Evolutionary conservation across 2,797 vertebrate genomes (phyloP).

Genomic region (Gymnothorax javanicus): DNA sequence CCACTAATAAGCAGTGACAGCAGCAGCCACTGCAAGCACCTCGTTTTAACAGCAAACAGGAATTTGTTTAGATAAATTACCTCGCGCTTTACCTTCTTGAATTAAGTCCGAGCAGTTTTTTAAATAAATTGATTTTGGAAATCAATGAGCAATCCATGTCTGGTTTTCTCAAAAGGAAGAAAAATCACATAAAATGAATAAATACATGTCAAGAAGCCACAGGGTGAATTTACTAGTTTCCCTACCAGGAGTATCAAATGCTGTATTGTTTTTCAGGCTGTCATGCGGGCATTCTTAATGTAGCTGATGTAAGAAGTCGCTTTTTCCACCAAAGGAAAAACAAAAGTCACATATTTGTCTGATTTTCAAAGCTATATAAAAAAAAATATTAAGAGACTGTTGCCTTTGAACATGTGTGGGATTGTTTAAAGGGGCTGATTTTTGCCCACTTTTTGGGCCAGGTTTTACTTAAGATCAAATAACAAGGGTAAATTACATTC

Average conservation of each 20-base stretch:
- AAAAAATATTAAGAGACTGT: no score
- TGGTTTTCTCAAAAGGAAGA: conserved; percentile 1
- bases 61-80: neutral
- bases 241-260: neutral
- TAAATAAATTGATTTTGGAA: conserved; percentile 14
- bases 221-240: conserved; percentile 10
- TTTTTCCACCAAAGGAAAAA: neutral
- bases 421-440: neutral
- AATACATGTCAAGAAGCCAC: neutral
- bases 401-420: neutral
- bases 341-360: neutral
- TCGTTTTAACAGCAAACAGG: neutral
- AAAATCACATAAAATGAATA: neutral
- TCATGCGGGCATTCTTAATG: neutral
- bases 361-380: no score
- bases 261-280: neutral
- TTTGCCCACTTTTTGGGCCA: neutral
- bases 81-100: neutral
- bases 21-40: neutral
- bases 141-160: neutral
- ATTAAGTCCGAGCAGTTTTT: neutral
- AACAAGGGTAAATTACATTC: neutral
- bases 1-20: neutral
- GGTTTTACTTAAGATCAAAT: neutral
- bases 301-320: neutral